Evolutionary conservation across 1,140 invertebrate genomes (phyloP).

Genomic region (Hestina assimilis): DNA sequence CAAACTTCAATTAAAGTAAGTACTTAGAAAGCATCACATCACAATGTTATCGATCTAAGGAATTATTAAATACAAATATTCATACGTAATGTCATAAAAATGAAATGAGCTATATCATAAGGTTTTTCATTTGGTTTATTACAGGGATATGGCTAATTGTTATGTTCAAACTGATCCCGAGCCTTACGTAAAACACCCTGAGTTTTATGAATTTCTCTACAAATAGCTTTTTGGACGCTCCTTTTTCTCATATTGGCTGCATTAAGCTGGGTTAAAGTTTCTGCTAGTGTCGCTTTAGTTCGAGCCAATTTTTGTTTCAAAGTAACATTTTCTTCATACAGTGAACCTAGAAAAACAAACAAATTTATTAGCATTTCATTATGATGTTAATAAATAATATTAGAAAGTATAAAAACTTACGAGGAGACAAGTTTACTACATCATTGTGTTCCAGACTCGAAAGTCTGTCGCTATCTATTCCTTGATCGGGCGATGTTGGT

Average conservation of each 20-base stretch:
- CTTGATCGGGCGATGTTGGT: constrained; percentile 78
- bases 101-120: too few relatives aligned
- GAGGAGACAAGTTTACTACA: constrained; percentile 57
- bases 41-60: not conserved
- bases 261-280: constrained; percentile 79
- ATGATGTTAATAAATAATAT: not conserved
- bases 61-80: not conserved
- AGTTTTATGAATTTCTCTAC: constrained; percentile 82
- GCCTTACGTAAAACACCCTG: constrained; percentile 81
- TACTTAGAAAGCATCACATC: constrained; percentile 2
- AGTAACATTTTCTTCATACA: constrained; percentile 80
- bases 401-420: constrained; percentile 48
- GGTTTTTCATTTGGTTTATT: not conserved
- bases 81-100: too few relatives aligned
- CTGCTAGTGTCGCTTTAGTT: constrained; percentile 79
- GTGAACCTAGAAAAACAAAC: constrained; percentile 55
- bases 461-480: constrained; percentile 80
- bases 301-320: constrained; percentile 78
- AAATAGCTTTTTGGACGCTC: constrained; percentile 81
- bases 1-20: constrained; percentile 7
- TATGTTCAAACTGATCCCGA: constrained; percentile 57
- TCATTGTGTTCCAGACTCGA: constrained; percentile 78
- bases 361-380: not conserved
- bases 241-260: constrained; percentile 80
- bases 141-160: constrained; percentile 32